Base-by-base conservation (phyloP, 1,140 invertebrate species). In the Nasonia giraulti region DNA sequence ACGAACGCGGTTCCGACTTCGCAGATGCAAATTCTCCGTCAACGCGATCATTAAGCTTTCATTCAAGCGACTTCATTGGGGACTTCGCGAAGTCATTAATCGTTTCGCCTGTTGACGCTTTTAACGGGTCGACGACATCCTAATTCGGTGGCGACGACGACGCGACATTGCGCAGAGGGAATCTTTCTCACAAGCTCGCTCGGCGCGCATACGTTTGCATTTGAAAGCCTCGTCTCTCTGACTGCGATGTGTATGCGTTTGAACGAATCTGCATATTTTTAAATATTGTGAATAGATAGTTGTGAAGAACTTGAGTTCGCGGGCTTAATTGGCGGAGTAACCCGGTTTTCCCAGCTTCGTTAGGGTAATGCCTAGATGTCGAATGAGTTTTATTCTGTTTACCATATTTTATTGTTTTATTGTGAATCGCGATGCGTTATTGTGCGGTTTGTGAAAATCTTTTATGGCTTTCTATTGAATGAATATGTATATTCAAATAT, bases 51-150 rank as follows among this genome's bases (percentile, higher is more conserved):
- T 68, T 44, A 80, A 44, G 79, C 20, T 7, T 8, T 80, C 62
- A 12, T 80, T 84, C 73, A 75, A 82, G 82, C 74, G 44, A 71
- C 86, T 84, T 84, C 62, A 87, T 87, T 87, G 2, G 74, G 2
- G 74, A 87, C 85, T 87, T 86, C 66, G 68, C 17, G 50, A 80
- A 80, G 62, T 85, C 66, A 81, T 81, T 81, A 73, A 73, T 47
- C 37, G 68, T 74, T 50, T 55, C 68, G 68, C 68, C 68, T 27
- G 8, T 47, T 37, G 33, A 6, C 20, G 31, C 66, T 40, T 68
- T 80, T 80, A 80, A 80, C 66, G 55, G 33, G 50, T 17, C 79
- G 17, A 80, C n/a, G 66, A 71, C 79, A 47, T 71, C 37, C 66
- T 47, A 80, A 80, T 80, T 80, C 79, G 27, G 55, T 8, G 17